Percentiles rank a stretch among this genome's conserved stretches.
phyloP scores from a whole-genome alignment of 1,140 invertebrate species.

The Dendrolimus kikuchii region DNA sequence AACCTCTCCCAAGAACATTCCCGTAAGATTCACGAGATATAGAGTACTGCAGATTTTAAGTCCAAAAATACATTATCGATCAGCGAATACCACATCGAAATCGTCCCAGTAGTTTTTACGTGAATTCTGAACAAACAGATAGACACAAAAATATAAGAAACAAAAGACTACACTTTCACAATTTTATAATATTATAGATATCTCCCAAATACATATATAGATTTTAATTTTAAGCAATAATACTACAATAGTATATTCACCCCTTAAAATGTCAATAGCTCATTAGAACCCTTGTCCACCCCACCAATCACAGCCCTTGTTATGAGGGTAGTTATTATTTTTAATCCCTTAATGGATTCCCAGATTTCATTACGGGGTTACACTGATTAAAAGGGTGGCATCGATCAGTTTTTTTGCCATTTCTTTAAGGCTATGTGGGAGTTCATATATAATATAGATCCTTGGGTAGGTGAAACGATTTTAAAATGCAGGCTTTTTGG shows the following conservation, averaged over 20 bases:
- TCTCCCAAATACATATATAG: not conserved
- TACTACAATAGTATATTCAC: not conserved
- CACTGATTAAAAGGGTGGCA: constrained; percentile 58
- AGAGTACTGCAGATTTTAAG: too few species aligned
- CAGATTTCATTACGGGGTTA: constrained; percentile 63
- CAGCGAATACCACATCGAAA: too few species aligned
- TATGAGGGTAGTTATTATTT: constrained; percentile 56
- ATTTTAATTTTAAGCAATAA: not conserved
- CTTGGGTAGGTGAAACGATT: too few species aligned
- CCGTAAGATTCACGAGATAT: too few species aligned
- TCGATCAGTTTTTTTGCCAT: constrained; percentile 33
- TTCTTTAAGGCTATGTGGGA: constrained; percentile 25
- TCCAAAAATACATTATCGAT: too few species aligned
- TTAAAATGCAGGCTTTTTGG: too few species aligned
- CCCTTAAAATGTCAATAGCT: constrained; percentile 46
- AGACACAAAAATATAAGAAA: too few species aligned
- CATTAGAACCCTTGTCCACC: constrained; percentile 31
- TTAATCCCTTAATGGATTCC: constrained; percentile 65
- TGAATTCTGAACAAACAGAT: too few species aligned
- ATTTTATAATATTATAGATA: too few species aligned
- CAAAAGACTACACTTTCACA: too few species aligned
- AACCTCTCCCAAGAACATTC: too few species aligned
- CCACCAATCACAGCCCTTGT: constrained; percentile 32
- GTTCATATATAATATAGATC: not conserved
- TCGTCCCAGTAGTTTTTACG: too few species aligned